These are phyloP conservation scores for Tachystola acroxantha DNA, from an alignment of 2,888 invertebrate species.

Conservation along the genomic window DNA sequence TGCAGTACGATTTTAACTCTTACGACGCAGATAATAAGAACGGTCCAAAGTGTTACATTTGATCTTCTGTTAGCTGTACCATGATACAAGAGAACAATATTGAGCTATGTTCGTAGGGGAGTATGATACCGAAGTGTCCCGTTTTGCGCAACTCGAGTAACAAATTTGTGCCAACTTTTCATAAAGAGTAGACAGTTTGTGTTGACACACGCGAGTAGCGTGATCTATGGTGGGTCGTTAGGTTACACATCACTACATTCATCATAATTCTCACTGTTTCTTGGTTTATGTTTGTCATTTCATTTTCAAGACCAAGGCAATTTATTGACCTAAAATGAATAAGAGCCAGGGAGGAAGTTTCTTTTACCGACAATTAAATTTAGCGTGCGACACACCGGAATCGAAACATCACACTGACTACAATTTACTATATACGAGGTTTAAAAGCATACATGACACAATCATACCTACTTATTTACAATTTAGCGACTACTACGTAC, in stretches of 20 bases:
- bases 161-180: conserved; percentile 13
- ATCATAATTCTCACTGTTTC: background rate
- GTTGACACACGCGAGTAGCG: background rate
- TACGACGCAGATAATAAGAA: too few species aligned
- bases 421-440: too few species aligned
- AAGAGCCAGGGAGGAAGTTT: too few species aligned
- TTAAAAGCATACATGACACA: too few species aligned
- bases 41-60: too few species aligned
- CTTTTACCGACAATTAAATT: too few species aligned
- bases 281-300: background rate
- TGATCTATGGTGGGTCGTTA: conserved; percentile 3
- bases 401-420: too few species aligned
- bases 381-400: too few species aligned
- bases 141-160: conserved; percentile 15
- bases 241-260: conserved; percentile 2
- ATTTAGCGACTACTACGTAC: too few species aligned
- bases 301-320: background rate
- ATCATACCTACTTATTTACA: too few species aligned
- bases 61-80: too few species aligned
- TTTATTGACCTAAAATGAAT: background rate
- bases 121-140: conserved; percentile 11
- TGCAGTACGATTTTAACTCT: too few species aligned
- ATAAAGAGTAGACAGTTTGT: conserved; percentile 1
- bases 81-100: conserved; percentile 40
- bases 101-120: conserved; percentile 26